A percentile compares a stretch with the other conserved stretches of the same genome.
Conservation (phyloP, 2,797 vertebrate genomes). For the Gila robusta region DNA sequence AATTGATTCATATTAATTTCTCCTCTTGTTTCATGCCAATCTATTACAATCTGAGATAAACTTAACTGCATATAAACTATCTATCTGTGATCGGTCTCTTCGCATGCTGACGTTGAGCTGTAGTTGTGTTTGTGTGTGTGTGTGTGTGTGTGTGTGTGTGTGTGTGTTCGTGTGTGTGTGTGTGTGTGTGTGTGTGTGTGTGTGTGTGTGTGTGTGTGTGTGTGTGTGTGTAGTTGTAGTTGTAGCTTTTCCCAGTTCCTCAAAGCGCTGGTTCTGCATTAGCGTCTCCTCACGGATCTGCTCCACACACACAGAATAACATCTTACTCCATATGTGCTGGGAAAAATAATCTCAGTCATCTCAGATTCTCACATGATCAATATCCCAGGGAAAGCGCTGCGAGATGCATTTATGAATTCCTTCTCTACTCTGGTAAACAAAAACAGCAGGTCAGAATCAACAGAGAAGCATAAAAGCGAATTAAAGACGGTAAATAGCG, state of each 20-base stretch:
- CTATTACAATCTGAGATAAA: background rate
- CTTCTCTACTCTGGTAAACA: background rate
- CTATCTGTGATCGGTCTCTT: no score
- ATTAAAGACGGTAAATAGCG: background rate
- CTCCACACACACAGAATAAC: background rate
- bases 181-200: no score
- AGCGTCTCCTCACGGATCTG: no score
- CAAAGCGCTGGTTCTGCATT: no score
- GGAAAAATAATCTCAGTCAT: constrained; percentile 43
- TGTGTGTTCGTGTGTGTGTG: no score
- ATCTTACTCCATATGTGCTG: constrained; percentile 39
- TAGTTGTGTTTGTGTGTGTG: no score
- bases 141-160: no score
- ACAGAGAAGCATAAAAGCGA: background rate
- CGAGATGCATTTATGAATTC: background rate
- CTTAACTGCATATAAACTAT: no score
- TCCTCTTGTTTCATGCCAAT: background rate
- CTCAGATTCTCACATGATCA: constrained; percentile 23
- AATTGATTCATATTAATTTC: background rate
- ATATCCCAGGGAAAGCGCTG: background rate
- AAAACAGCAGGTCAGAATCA: background rate
- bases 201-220: no score
- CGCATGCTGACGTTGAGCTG: no score
- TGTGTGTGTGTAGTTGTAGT: no score
- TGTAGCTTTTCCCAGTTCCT: no score